A percentile compares a stretch with the other conserved stretches of the same genome.
Evolutionary conservation across 2,797 vertebrate species (phyloP).

Genomic region (Centroberyx gerrardi): DNA sequence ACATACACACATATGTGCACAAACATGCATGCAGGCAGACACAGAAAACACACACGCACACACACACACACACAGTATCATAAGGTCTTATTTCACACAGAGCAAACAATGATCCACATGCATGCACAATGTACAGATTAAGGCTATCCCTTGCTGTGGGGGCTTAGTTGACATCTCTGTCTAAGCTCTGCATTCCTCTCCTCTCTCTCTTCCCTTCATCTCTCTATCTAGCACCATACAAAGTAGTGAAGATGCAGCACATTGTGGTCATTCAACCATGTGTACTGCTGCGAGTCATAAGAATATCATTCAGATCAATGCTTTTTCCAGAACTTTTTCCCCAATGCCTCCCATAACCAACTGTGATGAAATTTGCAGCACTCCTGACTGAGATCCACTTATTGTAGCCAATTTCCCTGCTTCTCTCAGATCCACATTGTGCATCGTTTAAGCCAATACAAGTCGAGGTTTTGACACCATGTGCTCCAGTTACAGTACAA

Average conservation of each 20-base stretch:
- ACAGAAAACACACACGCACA: neutral
- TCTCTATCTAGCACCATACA: slow-evolving; percentile 72
- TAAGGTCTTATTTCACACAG: slow-evolving; percentile 54
- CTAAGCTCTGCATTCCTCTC: slow-evolving; percentile 72
- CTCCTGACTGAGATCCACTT: neutral
- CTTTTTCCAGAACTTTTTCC: neutral
- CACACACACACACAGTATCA: slow-evolving; percentile 32
- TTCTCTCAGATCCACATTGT: neutral
- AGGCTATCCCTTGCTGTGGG: slow-evolving; percentile 62
- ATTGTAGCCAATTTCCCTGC: neutral
- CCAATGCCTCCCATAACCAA: neutral
- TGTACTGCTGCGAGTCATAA: slow-evolving; percentile 27
- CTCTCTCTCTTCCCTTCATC: slow-evolving; percentile 59
- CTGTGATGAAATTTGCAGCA: neutral
- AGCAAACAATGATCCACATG: slow-evolving; percentile 73
- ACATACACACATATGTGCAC: slow-evolving; percentile 1
- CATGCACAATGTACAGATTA: slow-evolving; percentile 78
- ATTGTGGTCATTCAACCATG: slow-evolving; percentile 13
- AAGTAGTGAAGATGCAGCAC: slow-evolving; percentile 54
- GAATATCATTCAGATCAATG: slow-evolving; percentile 9
- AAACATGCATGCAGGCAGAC: neutral
- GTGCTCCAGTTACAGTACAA: neutral
- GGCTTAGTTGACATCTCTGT: slow-evolving; percentile 72
- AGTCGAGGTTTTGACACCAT: neutral
- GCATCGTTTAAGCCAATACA: neutral